Evolutionary conservation across 2,113 vertebrate genomes (phyloP).

Genomic region (Passer montanus): DNA sequence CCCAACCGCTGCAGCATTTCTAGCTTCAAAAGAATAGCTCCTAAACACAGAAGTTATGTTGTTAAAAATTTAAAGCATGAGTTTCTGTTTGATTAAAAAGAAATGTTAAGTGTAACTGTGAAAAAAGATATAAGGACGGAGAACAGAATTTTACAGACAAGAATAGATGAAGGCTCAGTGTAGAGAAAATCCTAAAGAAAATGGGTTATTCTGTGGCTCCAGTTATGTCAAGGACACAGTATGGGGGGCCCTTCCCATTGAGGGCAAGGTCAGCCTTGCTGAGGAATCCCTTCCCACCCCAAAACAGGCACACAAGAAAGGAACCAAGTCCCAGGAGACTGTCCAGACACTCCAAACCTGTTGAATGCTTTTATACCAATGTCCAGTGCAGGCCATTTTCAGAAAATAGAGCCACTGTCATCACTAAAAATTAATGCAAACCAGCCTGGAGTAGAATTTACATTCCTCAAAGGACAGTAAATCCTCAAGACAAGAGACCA

Average conservation of each 20-base stretch:
- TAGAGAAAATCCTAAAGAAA: background rate
- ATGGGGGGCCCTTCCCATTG: rapidly evolving
- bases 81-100: background rate
- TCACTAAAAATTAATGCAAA: background rate
- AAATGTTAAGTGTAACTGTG: background rate
- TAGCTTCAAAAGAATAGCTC: background rate
- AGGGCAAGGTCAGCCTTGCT: background rate
- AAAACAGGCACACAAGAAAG: background rate
- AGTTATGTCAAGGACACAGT: background rate
- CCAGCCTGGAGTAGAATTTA: background rate
- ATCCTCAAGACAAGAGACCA: background rate
- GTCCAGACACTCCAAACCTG: background rate
- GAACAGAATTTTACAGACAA: background rate
- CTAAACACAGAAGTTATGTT: background rate
- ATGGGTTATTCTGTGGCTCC: background rate
- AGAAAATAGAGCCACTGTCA: background rate
- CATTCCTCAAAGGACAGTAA: background rate
- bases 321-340: background rate
- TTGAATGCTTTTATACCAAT: background rate
- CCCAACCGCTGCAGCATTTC: background rate
- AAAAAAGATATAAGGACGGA: background rate
- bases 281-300: background rate
- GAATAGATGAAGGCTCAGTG: background rate
- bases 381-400: background rate
- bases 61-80: background rate